Evolutionary conservation across 2,113 vertebrate species (phyloP).

Genomic region (Megalops atlanticus): DNA sequence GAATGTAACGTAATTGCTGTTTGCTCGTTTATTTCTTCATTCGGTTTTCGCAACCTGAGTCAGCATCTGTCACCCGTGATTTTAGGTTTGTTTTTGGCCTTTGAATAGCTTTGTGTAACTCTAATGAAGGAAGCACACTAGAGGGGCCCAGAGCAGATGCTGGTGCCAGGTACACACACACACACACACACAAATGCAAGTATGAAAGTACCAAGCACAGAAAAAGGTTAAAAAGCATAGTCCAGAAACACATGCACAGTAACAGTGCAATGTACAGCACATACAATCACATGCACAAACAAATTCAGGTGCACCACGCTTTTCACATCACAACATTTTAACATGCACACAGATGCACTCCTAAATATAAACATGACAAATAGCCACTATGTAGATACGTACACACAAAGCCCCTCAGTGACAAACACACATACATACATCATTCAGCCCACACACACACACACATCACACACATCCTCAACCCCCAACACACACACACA

Average conservation of each 20-base stretch:
- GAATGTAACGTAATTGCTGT: slow-evolving; percentile 44
- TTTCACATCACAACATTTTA: no score
- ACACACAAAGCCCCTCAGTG: neutral
- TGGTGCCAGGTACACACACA: slow-evolving; percentile 10
- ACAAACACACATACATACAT: neutral
- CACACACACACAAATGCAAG: neutral
- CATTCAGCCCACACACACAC: neutral
- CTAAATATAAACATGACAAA: no score
- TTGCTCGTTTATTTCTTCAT: slow-evolving; percentile 43
- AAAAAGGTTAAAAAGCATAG: no score
- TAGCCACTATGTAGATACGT: no score
- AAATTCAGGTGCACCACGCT: no score
- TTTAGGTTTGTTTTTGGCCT: slow-evolving; percentile 27
- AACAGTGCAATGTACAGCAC: neutral
- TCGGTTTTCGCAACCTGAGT: slow-evolving; percentile 36
- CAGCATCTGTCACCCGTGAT: slow-evolving; percentile 46
- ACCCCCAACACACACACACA: neutral
- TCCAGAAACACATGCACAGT: no score
- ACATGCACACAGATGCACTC: no score
- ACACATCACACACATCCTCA: neutral
- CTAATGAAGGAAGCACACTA: slow-evolving; percentile 9
- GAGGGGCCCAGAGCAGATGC: no score
- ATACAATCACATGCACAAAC: neutral
- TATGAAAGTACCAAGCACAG: no score
- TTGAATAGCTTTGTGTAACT: slow-evolving; percentile 28